Conservation (phyloP, 2,113 vertebrate genomes). For the Hystrix brachyura region DNA sequence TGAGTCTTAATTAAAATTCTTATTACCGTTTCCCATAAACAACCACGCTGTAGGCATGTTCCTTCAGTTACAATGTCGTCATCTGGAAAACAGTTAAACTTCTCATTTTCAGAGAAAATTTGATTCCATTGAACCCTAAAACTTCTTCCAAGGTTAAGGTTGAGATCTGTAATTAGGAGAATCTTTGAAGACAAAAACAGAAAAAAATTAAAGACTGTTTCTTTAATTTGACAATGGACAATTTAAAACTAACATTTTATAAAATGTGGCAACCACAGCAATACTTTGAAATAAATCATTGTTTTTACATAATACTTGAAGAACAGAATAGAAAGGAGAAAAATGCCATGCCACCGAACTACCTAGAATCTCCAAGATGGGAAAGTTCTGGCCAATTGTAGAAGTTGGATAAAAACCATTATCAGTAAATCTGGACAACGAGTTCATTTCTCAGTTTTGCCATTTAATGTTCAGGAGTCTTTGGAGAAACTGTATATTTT, state of each 20-base stretch:
- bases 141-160: conserved; percentile 62
- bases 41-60: conserved; percentile 30
- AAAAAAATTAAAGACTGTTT: neutral
- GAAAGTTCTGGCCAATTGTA: neutral
- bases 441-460: neutral
- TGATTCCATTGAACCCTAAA: conserved; percentile 71
- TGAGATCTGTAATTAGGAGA: conserved; percentile 69
- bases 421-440: neutral
- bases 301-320: neutral
- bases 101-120: conserved; percentile 50
- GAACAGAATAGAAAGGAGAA: neutral
- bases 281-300: conserved; percentile 17
- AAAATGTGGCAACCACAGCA: neutral
- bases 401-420: neutral
- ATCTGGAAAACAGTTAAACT: conserved; percentile 71
- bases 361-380: neutral
- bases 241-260: neutral
- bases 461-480: neutral
- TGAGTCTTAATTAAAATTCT: conserved; percentile 35
- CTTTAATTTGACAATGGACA: neutral
- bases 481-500: neutral
- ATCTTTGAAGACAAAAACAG: conserved; percentile 54
- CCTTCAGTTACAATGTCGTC: accelerated
- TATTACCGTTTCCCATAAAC: conserved; percentile 27
- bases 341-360: neutral